Percentiles rank a stretch among this genome's conserved stretches.
Conservation (phyloP, 2,113 vertebrate species). For the Eudyptes chrysolophus region DNA sequence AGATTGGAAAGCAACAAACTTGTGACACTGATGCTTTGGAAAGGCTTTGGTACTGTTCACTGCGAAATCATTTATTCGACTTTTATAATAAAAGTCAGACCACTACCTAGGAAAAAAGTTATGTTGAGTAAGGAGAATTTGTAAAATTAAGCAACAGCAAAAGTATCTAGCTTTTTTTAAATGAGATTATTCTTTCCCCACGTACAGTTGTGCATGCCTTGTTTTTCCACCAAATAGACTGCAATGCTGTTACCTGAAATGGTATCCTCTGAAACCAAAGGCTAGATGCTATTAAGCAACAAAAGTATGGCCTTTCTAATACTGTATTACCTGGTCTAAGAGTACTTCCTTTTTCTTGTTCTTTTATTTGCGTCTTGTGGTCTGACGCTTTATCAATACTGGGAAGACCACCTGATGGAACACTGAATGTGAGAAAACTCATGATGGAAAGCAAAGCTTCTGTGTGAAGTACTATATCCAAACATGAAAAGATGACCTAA, state of each 20-base stretch:
- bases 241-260: background rate
- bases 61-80: background rate
- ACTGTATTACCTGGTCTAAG: conserved; percentile 61
- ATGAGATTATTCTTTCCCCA: background rate
- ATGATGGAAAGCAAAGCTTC: conserved; percentile 91
- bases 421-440: conserved; percentile 81
- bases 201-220: background rate
- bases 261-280: background rate
- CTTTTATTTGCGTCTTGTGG: conserved; percentile 53
- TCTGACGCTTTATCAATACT: conserved; percentile 69
- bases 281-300: background rate
- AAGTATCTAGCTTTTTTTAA: background rate
- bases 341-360: conserved; percentile 66
- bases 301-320: background rate
- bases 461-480: conserved; percentile 89
- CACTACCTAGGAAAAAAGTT: background rate
- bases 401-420: conserved; percentile 63
- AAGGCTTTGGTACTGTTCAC: background rate
- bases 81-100: background rate
- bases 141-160: background rate
- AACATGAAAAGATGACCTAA: conserved; percentile 88
- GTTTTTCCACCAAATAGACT: background rate
- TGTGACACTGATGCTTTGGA: background rate
- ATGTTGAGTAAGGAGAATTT: background rate
- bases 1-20: background rate